Evolutionary conservation across 2,113 vertebrate genomes (phyloP), one percentile per base, ranked within the genome.

Genomic region (Antechinus stuartii): DNA sequence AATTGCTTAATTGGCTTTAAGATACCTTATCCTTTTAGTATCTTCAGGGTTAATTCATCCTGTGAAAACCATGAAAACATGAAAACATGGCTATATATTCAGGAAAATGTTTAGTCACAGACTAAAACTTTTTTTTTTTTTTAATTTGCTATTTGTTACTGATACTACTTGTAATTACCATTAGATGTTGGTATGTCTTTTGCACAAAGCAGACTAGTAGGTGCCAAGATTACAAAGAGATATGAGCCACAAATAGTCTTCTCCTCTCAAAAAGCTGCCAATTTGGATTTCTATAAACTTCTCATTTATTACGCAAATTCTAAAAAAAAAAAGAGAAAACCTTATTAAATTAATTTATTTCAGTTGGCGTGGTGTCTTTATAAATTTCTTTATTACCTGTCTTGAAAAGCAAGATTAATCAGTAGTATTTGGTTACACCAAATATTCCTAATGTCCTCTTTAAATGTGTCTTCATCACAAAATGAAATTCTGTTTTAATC

Each of bases 1-100:
- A 76, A 54, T 95, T 92, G 27, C 84, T 55, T 96, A 89, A 49
- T 68, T 93, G 54, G 61, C 92, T 47, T 92, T 95, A 93, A 94
- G 35, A 91, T 91, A 49, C 54, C 92, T 93, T 91, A 16, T 19
- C 68, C 93, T 96, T 93, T 84, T 42, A 42, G 68, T 84, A 42
- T 23, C 68, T 84, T 93, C 92, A 94, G 90, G 52, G 76, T 95
- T 84, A 76, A 22, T 52, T 94, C 93, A 54, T 92, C 56, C 52
- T 54, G 49, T 92, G 47, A 92, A 91, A 92, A 24, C 42, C n/a
- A n/a, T n/a, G n/a, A n/a, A n/a, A n/a, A n/a, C n/a, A n/a, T 92
- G 47, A 92, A 91, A 92, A 24, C 42, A 61, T 56, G 93, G 92
- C 30, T 95, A 46, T 76, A 54, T 10, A 9, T 24, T 84, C 68